A percentile compares a stretch with the other conserved stretches of the same genome.
phyloP scores from a whole-genome alignment of 1,140 invertebrate species.

The Formica exsecta region DNA sequence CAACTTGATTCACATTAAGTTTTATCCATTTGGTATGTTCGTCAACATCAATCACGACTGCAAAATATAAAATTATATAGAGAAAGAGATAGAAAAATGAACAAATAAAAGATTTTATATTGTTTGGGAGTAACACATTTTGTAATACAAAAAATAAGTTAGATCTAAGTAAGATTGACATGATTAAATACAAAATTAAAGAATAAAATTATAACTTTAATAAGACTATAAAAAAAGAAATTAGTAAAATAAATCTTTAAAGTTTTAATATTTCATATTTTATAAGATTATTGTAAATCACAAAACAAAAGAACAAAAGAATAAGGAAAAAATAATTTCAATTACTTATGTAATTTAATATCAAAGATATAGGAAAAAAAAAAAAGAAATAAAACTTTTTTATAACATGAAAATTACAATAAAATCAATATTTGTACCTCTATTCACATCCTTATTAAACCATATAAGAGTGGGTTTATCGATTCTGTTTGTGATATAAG shows the following conservation, averaged over 20 bases:
- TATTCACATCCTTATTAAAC: constrained; percentile 87
- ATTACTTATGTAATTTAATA: too few species aligned
- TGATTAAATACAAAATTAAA: too few species aligned
- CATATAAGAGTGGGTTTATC: constrained; percentile 86
- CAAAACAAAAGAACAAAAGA: too few species aligned
- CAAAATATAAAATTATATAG: constrained; percentile 48
- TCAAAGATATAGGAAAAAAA: too few species aligned
- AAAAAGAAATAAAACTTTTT: neutral
- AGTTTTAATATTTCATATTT: neutral
- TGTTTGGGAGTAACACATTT: too few species aligned
- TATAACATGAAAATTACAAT: neutral
- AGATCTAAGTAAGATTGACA: too few species aligned
- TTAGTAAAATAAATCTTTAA: too few species aligned
- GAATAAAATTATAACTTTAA: too few species aligned
- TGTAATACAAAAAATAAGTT: too few species aligned
- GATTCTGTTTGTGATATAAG: constrained; percentile 90
- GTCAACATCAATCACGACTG: constrained; percentile 85
- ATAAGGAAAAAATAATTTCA: too few species aligned
- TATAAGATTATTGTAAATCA: neutral
- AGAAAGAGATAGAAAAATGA: neutral
- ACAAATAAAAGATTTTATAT: too few species aligned
- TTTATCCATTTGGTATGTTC: constrained; percentile 92
- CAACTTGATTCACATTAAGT: constrained; percentile 94
- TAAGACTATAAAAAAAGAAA: too few species aligned
- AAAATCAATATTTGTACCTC: constrained; percentile 84